phyloP scores from a whole-genome alignment of 1,140 invertebrate species.

The Ephestia elutella region DNA sequence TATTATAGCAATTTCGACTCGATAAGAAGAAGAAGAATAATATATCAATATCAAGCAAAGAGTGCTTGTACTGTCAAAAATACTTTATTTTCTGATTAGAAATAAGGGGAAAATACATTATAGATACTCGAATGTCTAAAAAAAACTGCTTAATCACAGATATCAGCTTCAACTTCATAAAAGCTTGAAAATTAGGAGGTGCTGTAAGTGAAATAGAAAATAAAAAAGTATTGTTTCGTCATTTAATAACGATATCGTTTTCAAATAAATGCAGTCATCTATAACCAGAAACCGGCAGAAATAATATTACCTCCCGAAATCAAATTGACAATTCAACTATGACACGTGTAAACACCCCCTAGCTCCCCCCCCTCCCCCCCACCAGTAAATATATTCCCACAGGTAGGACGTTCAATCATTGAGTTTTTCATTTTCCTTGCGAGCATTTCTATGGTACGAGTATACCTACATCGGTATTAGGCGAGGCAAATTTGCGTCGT shows the following conservation, averaged over 20 bases:
- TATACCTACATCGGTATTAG: constrained; percentile 36
- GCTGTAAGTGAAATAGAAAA: neutral
- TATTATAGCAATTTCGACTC: too few relatives aligned
- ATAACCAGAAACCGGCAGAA: constrained; percentile 2
- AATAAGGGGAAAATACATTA: too few relatives aligned
- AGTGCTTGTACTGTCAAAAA: too few relatives aligned
- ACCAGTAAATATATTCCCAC: constrained; percentile 65
- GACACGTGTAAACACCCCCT: constrained; percentile 39
- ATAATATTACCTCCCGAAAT: constrained; percentile 24
- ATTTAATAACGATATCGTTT: neutral
- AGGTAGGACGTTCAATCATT: constrained; percentile 72
- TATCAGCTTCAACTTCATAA: neutral
- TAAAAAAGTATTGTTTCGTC: constrained; percentile 8
- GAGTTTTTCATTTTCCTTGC: constrained; percentile 62
- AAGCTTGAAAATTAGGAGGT: neutral
- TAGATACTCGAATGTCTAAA: too few relatives aligned
- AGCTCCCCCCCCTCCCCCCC: constrained; percentile 21
- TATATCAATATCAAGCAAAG: too few relatives aligned
- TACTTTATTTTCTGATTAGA: too few relatives aligned
- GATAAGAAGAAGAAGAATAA: too few relatives aligned
- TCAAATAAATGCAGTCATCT: neutral
- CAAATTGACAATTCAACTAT: constrained; percentile 57
- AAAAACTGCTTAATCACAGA: too few relatives aligned
- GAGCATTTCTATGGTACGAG: constrained; percentile 18
- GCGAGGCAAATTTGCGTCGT: constrained; percentile 36